Base-by-base conservation (phyloP, 2,797 vertebrate genomes). In the Lateolabrax maculatus region DNA sequence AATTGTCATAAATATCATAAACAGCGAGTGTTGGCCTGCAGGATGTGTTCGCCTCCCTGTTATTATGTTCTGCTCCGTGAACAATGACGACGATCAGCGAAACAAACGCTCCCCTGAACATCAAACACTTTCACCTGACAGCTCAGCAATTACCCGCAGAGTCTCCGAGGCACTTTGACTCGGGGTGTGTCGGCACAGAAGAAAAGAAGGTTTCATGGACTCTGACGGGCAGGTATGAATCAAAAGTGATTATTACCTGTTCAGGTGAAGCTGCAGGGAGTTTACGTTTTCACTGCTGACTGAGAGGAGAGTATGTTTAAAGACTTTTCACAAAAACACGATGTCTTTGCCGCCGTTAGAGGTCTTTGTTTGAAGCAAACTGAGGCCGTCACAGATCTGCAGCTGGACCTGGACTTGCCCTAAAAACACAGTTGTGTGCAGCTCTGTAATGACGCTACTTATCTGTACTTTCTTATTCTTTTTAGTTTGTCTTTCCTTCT, bases 121-220 rank as follows among this genome's bases (percentile, higher is more conserved):
- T 90, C 84, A 88, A 87, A 90, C 64, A 23, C 16, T 10, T 48
- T 76, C 63, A 57, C 46, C 80, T 73, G 81, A 81, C 81, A 83
- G 74, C 80, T 81, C 31, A 29, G 75, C 62, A 64, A 78, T 88
- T 83, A 83, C 70, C 70, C 1, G 29, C 19, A 51, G 52, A 31
- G 62, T 31, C 36, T 55, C 1, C 0, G 18, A 51, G 75, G 51
- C n/a, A 8, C 16, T 46, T 4, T 37, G 81, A 58, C 29, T 46
- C 44, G 49, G 37, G 80, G 83, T 12, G 84, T 77, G 81, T 69
- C 62, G 16, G 34, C 72, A n/a, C 23, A 43, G 52, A 43, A 71
- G 60, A 72, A 62, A 43, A 49, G 57, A 4, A 19, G 65, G 23
- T 46, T 73, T 67, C 49, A 61, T 16, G 41, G 62, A 75, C 44